Evolutionary conservation across 1,140 invertebrate genomes (phyloP), one percentile per base, ranked within the genome.

Genomic region (Neomicropteryx cornuta): DNA sequence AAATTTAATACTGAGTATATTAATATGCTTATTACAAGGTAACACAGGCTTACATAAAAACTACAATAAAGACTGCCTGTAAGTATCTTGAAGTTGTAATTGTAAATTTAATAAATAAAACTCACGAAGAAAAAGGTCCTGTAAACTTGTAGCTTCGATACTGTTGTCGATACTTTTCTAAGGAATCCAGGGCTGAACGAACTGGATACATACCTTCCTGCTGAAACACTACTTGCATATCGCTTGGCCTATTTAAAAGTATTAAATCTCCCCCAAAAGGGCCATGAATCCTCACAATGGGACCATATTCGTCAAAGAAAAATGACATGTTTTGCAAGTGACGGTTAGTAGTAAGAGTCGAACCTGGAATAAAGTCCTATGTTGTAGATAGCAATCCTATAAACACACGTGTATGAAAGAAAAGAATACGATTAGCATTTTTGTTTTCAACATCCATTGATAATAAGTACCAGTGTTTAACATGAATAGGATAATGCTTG

Each of bases 221-320:
- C 3, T 62, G 53, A 38, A 75, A 71, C 2, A 78, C 70, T 34
- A 72, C 65, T 18, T 68, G 63, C 35, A 76, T 75, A 40, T 77
- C 72, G 39, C 77, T 73, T 0, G 76, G 75, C 16, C 75, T 66
- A 43, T 62, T 68, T 14, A 72, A 60, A 42, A 79, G 61, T 2
- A 78, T 70, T 18, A 78, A 68, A 33, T 77, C 70, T 3, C 66
- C 64, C 1, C 72, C 68, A 21, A 78, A 57, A 0, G 75, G 72
- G 20, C 74, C 75, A 10, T 75, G 68, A 14, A 78, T 60, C 33
- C 75, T 59, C 3, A 78, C 76, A 5, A 79, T 65, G 0, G 75
- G 73, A 2, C 76, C 76, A 39, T 78, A 78, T 44, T 74, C 62
- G 33, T 77, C 68, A 39, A 77, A 75, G 1, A 78, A 50, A 33